Percentiles rank a stretch among this genome's conserved stretches.
These are phyloP conservation scores for Lasioglossum leucozonium DNA, from an alignment of 2,888 invertebrate genomes.

Conservation along the genomic window DNA sequence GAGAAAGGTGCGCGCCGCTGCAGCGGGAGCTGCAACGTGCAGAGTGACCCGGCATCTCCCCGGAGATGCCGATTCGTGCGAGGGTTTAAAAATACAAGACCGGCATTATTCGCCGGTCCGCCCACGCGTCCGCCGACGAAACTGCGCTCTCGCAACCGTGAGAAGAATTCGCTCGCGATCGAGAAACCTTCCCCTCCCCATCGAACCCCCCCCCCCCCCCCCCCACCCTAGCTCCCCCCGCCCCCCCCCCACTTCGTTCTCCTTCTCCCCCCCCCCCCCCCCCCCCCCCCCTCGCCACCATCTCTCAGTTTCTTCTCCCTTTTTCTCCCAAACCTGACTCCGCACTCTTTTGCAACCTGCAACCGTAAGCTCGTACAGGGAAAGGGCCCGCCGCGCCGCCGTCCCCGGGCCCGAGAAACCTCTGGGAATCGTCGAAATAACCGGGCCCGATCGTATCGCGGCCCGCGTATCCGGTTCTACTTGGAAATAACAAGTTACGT, in stretches of 20 bases:
- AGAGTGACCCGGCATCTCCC: conserved; percentile 60
- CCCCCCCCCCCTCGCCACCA: conserved; percentile 7
- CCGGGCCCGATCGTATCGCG: conserved; percentile 58
- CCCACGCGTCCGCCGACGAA: conserved; percentile 76
- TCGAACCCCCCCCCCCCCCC: neutral
- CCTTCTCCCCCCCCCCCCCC: neutral
- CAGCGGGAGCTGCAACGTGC: conserved; percentile 59
- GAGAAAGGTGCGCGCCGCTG: conserved; percentile 67
- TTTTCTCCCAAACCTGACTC: conserved; percentile 58
- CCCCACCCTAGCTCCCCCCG: neutral
- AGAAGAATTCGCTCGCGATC: conserved; percentile 77
- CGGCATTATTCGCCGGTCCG: conserved; percentile 77
- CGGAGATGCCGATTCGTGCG: conserved; percentile 65
- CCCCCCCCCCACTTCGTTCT: neutral
- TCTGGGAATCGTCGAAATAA: conserved; percentile 67
- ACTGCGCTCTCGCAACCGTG: conserved; percentile 76
- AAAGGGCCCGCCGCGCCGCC: conserved; percentile 11
- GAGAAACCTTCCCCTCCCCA: conserved; percentile 54
- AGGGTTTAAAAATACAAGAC: conserved; percentile 77
- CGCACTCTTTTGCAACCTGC: conserved; percentile 57
- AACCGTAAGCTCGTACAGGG: conserved; percentile 56
- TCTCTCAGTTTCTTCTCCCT: conserved; percentile 25
- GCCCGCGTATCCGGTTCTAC: conserved; percentile 55
- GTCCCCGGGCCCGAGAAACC: conserved; percentile 42
- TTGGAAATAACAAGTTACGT: conserved; percentile 63